Percentiles rank a stretch among this genome's conserved stretches.
phyloP scores from a whole-genome alignment of 2,888 invertebrate species.

The Drosophila monieri region DNA sequence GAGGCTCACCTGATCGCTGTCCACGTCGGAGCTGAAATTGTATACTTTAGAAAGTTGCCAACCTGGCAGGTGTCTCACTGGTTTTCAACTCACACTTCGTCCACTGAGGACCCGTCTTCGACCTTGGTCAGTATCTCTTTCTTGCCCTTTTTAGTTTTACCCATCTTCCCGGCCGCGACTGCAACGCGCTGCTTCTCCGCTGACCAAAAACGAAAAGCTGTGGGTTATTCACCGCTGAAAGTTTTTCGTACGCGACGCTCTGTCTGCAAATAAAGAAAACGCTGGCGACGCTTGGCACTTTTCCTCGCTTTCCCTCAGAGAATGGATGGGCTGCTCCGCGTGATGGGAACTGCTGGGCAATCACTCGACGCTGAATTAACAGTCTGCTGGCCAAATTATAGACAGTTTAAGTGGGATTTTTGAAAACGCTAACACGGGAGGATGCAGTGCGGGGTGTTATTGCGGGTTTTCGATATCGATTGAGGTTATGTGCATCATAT shows the following conservation, averaged over 20 bases:
- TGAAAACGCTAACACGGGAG: constrained; percentile 24
- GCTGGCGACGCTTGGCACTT: constrained; percentile 22
- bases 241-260: constrained; percentile 63
- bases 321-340: constrained; percentile 6
- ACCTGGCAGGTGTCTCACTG: constrained; percentile 34
- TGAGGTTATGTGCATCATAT: constrained; percentile 33
- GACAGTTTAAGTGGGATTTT: constrained; percentile 9
- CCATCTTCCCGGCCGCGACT: constrained; percentile 86
- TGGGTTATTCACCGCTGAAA: constrained; percentile 73
- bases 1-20: constrained; percentile 74
- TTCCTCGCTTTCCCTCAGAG: constrained; percentile 13
- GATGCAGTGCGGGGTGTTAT: constrained; percentile 23
- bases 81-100: constrained; percentile 87
- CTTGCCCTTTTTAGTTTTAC: constrained; percentile 92
- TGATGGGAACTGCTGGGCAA: constrained; percentile 11
- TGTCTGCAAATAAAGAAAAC: constrained; percentile 16
- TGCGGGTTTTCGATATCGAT: constrained; percentile 20
- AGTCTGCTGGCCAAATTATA: constrained; percentile 28
- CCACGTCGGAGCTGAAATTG: constrained; percentile 62
- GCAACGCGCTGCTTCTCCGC: constrained; percentile 83
- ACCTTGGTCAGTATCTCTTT: constrained; percentile 86
- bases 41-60: constrained; percentile 65
- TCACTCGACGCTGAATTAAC: constrained; percentile 9
- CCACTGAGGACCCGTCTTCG: constrained; percentile 85
- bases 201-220: constrained; percentile 68